Percentiles rank a stretch among this genome's conserved stretches.
phyloP scores from a whole-genome alignment of 2,113 vertebrate species.

The Rhabdornis inornatus region DNA sequence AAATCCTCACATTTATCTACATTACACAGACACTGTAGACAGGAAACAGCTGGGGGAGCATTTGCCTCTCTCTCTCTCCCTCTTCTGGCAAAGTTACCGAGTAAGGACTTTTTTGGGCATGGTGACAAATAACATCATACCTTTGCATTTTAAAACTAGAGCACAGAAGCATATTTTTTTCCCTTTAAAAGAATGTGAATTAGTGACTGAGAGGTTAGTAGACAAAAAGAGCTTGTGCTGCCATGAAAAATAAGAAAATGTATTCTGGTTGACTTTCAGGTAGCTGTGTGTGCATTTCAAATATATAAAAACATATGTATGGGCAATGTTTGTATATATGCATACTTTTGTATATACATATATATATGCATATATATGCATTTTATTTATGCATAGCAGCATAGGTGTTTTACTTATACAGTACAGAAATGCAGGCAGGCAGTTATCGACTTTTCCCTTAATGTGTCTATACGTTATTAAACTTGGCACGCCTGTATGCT shows the following conservation, averaged over 20 bases:
- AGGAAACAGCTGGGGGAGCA: slow-evolving; percentile 99
- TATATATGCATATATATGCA: background rate
- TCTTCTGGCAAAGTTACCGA: slow-evolving; percentile 98
- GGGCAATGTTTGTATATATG: background rate
- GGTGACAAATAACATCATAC: slow-evolving; percentile 99
- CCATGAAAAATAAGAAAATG: slow-evolving; percentile 52
- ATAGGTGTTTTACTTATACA: background rate
- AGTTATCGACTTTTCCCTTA: background rate
- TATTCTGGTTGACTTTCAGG: slow-evolving; percentile 64
- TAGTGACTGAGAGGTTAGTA: slow-evolving; percentile 71
- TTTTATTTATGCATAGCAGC: background rate
- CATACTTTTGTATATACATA: background rate
- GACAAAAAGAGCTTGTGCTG: slow-evolving; percentile 61
- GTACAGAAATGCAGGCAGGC: background rate
- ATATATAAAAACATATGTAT: background rate
- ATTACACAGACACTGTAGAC: slow-evolving; percentile 99
- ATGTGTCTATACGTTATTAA: background rate
- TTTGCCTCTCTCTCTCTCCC: slow-evolving; percentile 91
- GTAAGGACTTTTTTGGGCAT: slow-evolving; percentile 98
- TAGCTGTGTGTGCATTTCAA: background rate
- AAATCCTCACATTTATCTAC: slow-evolving; percentile 99
- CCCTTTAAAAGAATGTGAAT: slow-evolving; percentile 77
- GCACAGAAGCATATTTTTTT: slow-evolving; percentile 79
- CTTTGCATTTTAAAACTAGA: slow-evolving; percentile 85
- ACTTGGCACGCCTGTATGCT: background rate